phyloP scores from a whole-genome alignment of 2,797 vertebrate species.

The Helostoma temminkii region DNA sequence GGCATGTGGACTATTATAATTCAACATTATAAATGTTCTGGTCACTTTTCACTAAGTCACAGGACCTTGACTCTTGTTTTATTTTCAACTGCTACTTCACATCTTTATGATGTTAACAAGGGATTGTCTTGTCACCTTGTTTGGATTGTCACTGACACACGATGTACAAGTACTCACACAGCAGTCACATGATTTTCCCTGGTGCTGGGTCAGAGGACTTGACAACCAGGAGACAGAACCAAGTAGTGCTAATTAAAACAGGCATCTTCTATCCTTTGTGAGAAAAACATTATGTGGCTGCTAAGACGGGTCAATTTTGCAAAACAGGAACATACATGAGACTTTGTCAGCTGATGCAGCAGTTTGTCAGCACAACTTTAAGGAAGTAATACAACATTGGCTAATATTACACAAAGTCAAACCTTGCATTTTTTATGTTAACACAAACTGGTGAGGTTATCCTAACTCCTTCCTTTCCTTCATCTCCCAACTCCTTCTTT shows the following conservation, averaged over 20 bases:
- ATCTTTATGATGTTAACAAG: conserved; percentile 27
- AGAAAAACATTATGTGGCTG: conserved; percentile 54
- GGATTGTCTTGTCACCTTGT: conserved; percentile 27
- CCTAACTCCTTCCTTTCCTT: not conserved
- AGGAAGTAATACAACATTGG: conserved; percentile 28
- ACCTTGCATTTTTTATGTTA: not conserved
- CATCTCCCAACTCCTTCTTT: conserved; percentile 10
- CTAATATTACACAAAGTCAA: not conserved
- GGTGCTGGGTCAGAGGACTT: conserved; percentile 41
- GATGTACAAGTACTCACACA: conserved; percentile 13
- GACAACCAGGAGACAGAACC: conserved; percentile 51
- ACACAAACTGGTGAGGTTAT: not conserved
- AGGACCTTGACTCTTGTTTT: conserved; percentile 1
- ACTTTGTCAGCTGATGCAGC: conserved; percentile 54
- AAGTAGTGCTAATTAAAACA: conserved; percentile 75
- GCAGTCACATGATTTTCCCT: conserved; percentile 41
- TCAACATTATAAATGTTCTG: not conserved
- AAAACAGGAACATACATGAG: conserved; percentile 38
- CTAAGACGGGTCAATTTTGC: conserved; percentile 38
- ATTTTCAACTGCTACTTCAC: conserved; percentile 25
- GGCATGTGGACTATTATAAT: not conserved
- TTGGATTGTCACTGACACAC: conserved; percentile 22
- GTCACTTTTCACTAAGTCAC: conserved; percentile 3
- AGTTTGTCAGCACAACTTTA: conserved; percentile 45
- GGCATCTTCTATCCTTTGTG: conserved; percentile 66